Evolutionary conservation across 2,888 invertebrate genomes (phyloP), one percentile per base, ranked within the genome.

Genomic region (Alviniconcha strummeri): DNA sequence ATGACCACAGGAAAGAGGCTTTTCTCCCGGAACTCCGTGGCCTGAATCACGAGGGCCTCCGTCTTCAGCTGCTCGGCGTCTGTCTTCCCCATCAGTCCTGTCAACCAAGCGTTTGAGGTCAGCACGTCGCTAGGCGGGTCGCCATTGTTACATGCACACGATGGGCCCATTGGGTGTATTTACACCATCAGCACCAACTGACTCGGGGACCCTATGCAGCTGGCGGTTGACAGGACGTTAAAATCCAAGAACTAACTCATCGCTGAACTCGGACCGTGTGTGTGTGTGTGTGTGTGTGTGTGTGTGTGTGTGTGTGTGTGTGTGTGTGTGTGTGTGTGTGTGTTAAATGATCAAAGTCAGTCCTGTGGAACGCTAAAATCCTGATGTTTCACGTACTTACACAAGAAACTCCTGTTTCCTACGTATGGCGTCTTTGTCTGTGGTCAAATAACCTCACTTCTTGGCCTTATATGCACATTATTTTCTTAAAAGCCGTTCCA

Each of bases 71-170:
- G 64, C 11, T 81, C 81, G 5, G 64, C 74, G n/a, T 81, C 81
- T 2, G 81, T 60, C 19, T 75, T 81, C 7, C 81, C 81, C 72
- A 72, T 72, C 13, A 81, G 81, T 36, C 81, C 81, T 81, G 81
- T 36, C 60, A 36, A 36, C 36, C 1, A 36, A 36, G 36, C 36
- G 36, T 36, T 36, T 36, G 36, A 36, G 36, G 36, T 36, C 36
- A 36, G 36, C 36, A 36, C 36, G 36, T 36, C 36, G 36, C 36
- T 36, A 36, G 36, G 36, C 36, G 36, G 36, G 36, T 36, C 36
- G 36, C 36, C 36, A 36, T 36, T 36, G 36, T 36, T 36, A 36
- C 36, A 36, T 36, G 36, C 36, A 36, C 36, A 3, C 36, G 3
- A 36, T 36, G 36, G 3, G 36, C 36, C 36, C 36, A 36, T 3